A percentile compares a stretch with the other conserved stretches of the same genome.
Conservation (phyloP, 2,113 vertebrate genomes). For the Leucoraja erinaceus region DNA sequence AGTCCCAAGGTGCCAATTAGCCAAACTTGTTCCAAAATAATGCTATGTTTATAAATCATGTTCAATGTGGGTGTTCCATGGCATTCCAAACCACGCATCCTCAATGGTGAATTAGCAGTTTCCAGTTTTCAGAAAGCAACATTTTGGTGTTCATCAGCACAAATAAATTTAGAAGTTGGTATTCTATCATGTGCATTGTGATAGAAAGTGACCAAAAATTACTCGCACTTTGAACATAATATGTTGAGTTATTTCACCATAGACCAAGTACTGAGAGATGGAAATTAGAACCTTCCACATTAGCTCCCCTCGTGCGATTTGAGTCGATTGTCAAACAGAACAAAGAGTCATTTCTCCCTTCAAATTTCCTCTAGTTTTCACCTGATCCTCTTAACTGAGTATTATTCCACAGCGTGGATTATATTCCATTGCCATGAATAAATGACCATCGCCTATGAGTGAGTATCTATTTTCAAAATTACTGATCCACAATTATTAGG, state of each 20-base stretch:
- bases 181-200: not conserved
- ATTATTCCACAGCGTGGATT: not conserved
- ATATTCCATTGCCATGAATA: not conserved
- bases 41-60: constrained; percentile 75
- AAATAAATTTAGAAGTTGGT: not conserved
- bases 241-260: not conserved
- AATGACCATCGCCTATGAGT: not conserved
- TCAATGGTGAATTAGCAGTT: constrained; percentile 68
- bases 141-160: not conserved
- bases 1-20: constrained; percentile 87
- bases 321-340: not conserved
- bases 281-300: not conserved
- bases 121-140: constrained; percentile 56
- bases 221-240: not conserved
- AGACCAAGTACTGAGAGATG: not conserved
- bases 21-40: constrained; percentile 85
- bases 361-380: not conserved
- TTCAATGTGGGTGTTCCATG: constrained; percentile 92
- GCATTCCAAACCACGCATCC: constrained; percentile 71
- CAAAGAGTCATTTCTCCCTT: not conserved
- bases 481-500: not conserved
- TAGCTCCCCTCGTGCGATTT: not conserved
- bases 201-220: not conserved
- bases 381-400: not conserved
- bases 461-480: not conserved